phyloP scores from a whole-genome alignment of 2,797 vertebrate species.

The Caiman crocodilus region DNA sequence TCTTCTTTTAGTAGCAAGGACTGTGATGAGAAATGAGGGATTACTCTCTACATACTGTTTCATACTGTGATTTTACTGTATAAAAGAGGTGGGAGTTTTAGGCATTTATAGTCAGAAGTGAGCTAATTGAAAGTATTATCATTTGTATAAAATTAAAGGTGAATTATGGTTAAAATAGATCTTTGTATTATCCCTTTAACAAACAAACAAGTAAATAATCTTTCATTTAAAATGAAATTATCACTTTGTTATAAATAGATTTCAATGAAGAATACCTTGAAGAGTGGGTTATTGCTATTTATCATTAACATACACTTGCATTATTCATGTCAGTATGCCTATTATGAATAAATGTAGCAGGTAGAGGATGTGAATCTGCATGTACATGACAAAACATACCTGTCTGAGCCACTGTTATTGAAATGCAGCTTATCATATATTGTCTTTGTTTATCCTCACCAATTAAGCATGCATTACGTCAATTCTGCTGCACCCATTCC shows the following conservation, averaged over 20 bases:
- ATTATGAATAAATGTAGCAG: neutral
- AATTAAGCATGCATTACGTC: neutral
- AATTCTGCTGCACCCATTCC: accelerated
- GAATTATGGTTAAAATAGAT: neutral
- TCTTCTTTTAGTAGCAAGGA: neutral
- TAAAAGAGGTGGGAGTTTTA: neutral
- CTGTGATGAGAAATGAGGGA: neutral
- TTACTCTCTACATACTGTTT: neutral
- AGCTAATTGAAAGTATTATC: neutral
- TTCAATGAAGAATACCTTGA: neutral
- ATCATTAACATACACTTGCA: neutral
- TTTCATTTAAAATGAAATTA: neutral
- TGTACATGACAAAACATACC: neutral
- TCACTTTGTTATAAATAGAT: neutral
- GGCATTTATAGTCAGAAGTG: neutral
- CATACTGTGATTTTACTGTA: neutral
- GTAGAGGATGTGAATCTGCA: neutral
- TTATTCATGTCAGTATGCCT: neutral
- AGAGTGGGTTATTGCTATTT: neutral
- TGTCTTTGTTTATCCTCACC: neutral
- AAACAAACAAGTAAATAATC: neutral
- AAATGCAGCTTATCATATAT: neutral
- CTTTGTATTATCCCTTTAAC: neutral
- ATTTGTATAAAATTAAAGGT: neutral
- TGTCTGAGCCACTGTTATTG: neutral